Conservation (phyloP, 2,113 vertebrate genomes). For the Ptilonorhynchus violaceus region DNA sequence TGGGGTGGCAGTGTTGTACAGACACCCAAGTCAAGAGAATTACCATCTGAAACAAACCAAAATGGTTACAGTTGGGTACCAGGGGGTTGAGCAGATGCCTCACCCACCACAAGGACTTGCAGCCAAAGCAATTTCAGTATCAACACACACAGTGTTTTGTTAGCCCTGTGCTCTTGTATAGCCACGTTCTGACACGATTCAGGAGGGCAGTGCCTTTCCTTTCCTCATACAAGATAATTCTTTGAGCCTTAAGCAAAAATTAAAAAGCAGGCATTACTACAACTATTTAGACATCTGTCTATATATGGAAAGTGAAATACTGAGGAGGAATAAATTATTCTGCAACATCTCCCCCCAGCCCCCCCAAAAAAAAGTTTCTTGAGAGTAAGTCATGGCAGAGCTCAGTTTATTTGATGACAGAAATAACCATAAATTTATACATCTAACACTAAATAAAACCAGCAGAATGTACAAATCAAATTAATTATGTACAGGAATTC, state of each 20-base stretch:
- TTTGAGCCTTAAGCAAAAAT: not conserved
- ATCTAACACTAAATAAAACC: conserved; percentile 38
- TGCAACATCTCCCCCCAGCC: not conserved
- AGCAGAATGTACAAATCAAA: conserved; percentile 52
- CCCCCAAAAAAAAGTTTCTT: fast-evolving
- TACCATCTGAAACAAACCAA: fast-evolving
- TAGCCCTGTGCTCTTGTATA: fast-evolving
- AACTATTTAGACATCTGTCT: not conserved
- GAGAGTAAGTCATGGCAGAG: not conserved
- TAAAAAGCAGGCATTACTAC: not conserved
- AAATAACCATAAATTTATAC: conserved; percentile 35
- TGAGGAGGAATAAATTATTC: not conserved
- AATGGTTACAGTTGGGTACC: not conserved
- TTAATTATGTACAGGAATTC: conserved; percentile 30
- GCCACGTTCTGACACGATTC: fast-evolving
- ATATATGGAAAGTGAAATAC: not conserved
- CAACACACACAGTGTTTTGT: fast-evolving
- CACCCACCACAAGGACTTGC: fast-evolving
- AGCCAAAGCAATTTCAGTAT: not conserved
- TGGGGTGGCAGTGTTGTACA: not conserved
- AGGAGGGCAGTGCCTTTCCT: not conserved
- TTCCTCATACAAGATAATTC: not conserved
- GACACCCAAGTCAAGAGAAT: not conserved
- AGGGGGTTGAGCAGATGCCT: fast-evolving
- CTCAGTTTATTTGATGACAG: conserved; percentile 49